Base-by-base conservation (phyloP, 1,140 invertebrate genomes). In the Trichogramma pretiosum region DNA sequence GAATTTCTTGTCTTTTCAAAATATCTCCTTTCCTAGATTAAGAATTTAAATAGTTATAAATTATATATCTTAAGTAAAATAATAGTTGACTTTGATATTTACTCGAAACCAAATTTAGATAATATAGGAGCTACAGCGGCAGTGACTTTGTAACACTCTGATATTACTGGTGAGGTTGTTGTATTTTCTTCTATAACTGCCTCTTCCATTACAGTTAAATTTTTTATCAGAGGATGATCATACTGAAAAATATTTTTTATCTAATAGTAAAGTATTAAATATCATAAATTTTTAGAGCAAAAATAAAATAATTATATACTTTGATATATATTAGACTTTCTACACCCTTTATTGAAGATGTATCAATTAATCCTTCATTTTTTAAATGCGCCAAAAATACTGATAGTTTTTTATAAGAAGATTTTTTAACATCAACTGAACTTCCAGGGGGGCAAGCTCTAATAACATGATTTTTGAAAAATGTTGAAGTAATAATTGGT, bases 361-460 rank as follows among this genome's bases (percentile, higher is more conserved):
- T 74, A 40, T 70, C 65, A 5, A 83, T 74, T 35, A 81, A 53
- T 14, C 72, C 72, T 53, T 72, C 65, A 14, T 64, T 57, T 46
- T 71, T 67, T 74, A 82, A 80, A 52, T 61, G 59, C 17, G 75
- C 67, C 42, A 93, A 67, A 67, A 91, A 92, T 39, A 82, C 83
- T 8, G 87, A 85, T 41, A 96, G 67, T 68, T 94, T 95, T 72
- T 94, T 94, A 60, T 82, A 90, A 16, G 77, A 82, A 11, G 89
- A 87, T 64, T 92, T 93, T 63, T 94, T 96, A 2, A 94, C 76
- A 64, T 94, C 90, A 30, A 95, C 67, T 11, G 66, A 74, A 45
- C 76, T 71, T 16, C 73, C 70, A 5, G 77, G 54, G 1, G 85
- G 84, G 63, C 84, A 89, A 34, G 78, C 78, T 16, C 80, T 74